A percentile compares a stretch with the other conserved stretches of the same genome.
Conservation (phyloP, 1,140 invertebrate genomes). For the Sogatella furcifera region DNA sequence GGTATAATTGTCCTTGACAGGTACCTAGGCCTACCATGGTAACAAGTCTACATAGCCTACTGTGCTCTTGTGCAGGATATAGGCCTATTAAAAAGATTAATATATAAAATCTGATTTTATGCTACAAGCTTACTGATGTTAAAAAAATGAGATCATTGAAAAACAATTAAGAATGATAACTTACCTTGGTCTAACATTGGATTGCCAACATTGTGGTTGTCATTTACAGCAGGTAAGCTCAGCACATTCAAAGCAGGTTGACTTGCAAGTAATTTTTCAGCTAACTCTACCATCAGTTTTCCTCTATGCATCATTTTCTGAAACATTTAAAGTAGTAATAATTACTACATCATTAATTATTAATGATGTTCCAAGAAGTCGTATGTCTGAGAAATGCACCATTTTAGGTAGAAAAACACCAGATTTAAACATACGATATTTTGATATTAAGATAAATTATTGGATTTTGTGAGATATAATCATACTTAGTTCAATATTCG, state of each 20-base stretch:
- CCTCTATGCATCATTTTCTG: constrained; percentile 4
- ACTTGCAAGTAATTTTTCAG: background rate
- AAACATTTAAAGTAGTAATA: constrained; percentile 6
- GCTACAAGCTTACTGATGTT: too few relatives aligned
- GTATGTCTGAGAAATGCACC: background rate
- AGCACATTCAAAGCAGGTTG: background rate
- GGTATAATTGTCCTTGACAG: too few relatives aligned
- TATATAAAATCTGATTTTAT: too few relatives aligned
- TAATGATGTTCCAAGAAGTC: background rate
- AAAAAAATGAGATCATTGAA: too few relatives aligned
- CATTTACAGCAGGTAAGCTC: constrained; percentile 2
- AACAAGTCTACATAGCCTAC: too few relatives aligned
- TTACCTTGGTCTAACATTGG: too few relatives aligned
- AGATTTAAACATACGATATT: background rate
- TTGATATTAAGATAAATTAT: background rate
- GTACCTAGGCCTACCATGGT: too few relatives aligned
- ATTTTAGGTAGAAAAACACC: background rate
- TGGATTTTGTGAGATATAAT: background rate
- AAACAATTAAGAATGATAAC: too few relatives aligned
- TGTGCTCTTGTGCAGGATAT: too few relatives aligned
- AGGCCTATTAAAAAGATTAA: too few relatives aligned
- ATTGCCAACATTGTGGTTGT: background rate
- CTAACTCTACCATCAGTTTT: background rate
- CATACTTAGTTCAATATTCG: background rate
- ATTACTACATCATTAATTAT: background rate